Evolutionary conservation across 1,140 invertebrate species (phyloP), one percentile per base, ranked within the genome.

Genomic region (Orussus abietinus): DNA sequence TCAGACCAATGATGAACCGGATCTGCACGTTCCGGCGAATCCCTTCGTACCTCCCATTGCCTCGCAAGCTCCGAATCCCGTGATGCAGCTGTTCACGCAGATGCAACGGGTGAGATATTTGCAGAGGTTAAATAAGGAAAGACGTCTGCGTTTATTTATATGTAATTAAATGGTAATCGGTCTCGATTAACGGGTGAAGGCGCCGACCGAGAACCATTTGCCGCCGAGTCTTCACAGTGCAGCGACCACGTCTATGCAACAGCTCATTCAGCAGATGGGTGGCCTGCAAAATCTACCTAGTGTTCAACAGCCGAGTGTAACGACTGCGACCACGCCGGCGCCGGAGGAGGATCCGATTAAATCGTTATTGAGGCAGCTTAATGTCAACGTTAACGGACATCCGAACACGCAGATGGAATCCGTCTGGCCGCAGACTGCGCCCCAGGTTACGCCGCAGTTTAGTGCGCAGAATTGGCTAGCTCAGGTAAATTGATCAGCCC

Each of bases 1-100:
- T 43, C 66, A 70, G 49, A 66, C 76, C 51, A 51, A 77, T 22
- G 74, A 75, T 21, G 52, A 75, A 1, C 57, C 72, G 0, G 75
- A 78, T 12, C 64, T 66, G 28, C 60, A 42, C 64, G 45, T 74
- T 55, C 47, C 66, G 51, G 19, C 66, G 17, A 62, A 51, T 40
- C 55, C 62, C 3, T 64, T 66, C 40, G 57, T 67, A 43, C 51
- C 59, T 38, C 56, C 56, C 49, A 35, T 31, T 25, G 25, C 38
- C 21, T 39, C 64, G 9, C 66, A 59, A 25, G 34, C 72, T 5
- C 42, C 69, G 1, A 78, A 77, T 64, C 74, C 77, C 31, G 64
- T 80, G 22, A 73, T 79, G 64, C 76, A 77, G 33, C 66, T 80
- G 35, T 75, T 80, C 30, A 77, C 64, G 58, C 77, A 79, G 53